Conservation (phyloP, 2,113 vertebrate genomes). For the Nibea albiflora region DNA sequence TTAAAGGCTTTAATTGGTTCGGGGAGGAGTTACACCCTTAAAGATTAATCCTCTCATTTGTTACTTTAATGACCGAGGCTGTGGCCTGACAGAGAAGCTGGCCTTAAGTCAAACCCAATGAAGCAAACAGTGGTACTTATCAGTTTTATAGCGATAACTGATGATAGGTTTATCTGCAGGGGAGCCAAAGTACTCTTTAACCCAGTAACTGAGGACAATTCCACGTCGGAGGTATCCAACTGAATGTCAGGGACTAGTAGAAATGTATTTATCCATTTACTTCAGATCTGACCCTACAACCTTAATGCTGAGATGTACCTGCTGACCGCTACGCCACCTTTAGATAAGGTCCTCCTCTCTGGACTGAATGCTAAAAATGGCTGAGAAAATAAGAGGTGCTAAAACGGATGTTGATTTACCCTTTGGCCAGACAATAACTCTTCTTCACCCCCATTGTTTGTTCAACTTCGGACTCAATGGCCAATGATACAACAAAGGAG, state of each 20-base stretch:
- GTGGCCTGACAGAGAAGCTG: conserved; percentile 20
- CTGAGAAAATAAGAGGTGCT: not conserved
- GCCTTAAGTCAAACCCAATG: conserved; percentile 16
- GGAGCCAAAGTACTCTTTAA: conserved; percentile 73
- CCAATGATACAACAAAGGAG: no score
- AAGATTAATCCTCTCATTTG: conserved; percentile 14
- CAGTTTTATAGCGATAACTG: conserved; percentile 64
- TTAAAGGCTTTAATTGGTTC: conserved; percentile 57
- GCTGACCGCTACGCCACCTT: not conserved
- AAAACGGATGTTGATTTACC: not conserved
- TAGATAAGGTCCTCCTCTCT: not conserved
- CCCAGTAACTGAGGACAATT: conserved; percentile 65
- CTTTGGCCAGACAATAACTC: no score
- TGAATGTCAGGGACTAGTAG: not conserved
- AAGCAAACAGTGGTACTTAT: conserved; percentile 44
- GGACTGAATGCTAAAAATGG: not conserved
- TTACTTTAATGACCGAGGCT: conserved; percentile 4
- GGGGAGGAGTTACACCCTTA: conserved; percentile 66
- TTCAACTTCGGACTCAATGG: no score
- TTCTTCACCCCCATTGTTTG: no score
- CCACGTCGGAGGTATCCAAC: conserved; percentile 69
- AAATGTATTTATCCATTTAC: not conserved
- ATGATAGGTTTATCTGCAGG: conserved; percentile 52
- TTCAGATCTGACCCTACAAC: not conserved
- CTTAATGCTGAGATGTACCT: not conserved